Conservation (phyloP, 2,888 invertebrate species). For the Orthosia gracilis region DNA sequence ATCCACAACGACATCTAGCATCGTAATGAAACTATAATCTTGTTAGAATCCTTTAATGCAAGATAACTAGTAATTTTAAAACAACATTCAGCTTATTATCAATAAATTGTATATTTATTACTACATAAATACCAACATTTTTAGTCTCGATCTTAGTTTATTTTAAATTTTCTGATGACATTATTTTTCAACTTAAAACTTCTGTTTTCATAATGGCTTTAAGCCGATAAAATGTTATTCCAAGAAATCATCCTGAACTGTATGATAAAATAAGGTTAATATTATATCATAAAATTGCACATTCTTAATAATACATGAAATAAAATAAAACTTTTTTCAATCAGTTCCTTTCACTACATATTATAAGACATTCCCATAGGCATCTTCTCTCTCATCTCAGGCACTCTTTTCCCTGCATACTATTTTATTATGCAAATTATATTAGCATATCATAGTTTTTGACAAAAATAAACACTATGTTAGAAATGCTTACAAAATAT, state of each 20-base stretch:
- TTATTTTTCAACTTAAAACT: background rate
- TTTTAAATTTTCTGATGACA: slow-evolving; percentile 5
- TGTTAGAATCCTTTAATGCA: background rate
- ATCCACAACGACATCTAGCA: slow-evolving; percentile 7
- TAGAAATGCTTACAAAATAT: slow-evolving; percentile 36
- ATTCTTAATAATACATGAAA: slow-evolving; percentile 21
- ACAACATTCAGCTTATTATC: slow-evolving; percentile 3
- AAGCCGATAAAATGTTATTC: slow-evolving; percentile 4
- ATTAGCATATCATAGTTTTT: slow-evolving; percentile 37
- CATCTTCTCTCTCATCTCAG: too few relatives aligned
- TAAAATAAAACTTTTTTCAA: slow-evolving; percentile 50
- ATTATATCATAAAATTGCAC: slow-evolving; percentile 10
- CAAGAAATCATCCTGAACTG: background rate
- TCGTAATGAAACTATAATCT: background rate
- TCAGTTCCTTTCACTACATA: slow-evolving; percentile 37
- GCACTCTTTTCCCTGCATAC: background rate
- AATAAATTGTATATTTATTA: slow-evolving; percentile 39
- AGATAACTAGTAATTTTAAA: slow-evolving; percentile 3
- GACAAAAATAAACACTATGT: slow-evolving; percentile 26
- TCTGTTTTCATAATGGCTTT: slow-evolving; percentile 20
- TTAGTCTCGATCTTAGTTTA: slow-evolving; percentile 33
- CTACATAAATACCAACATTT: slow-evolving; percentile 27
- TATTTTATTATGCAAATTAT: slow-evolving; percentile 14
- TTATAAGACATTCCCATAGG: too few relatives aligned
- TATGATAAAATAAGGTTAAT: background rate